Evolutionary conservation across 1,140 invertebrate species (phyloP).

Genomic region (Pentalonia nigronervosa): DNA sequence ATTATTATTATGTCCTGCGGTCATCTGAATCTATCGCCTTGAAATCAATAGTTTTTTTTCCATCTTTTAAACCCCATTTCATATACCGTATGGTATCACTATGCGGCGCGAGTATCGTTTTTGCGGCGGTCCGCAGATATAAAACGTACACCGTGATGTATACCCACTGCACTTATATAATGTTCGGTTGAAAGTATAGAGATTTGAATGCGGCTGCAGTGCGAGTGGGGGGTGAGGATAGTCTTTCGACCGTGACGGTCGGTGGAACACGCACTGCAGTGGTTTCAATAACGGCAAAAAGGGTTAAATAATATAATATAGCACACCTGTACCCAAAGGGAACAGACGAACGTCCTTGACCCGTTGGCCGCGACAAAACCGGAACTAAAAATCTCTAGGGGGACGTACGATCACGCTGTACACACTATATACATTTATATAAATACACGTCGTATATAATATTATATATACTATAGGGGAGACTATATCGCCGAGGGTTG

Average conservation of each 20-base stretch:
- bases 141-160: not conserved
- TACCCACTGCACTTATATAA: too few relatives aligned
- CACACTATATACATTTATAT: not conserved
- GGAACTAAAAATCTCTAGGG: conserved; percentile 47
- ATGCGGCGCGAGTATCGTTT: not conserved
- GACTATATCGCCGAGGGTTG: conserved; percentile 15
- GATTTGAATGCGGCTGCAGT: not conserved
- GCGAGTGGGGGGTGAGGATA: not conserved
- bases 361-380: not conserved
- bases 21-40: not conserved
- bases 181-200: not conserved
- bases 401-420: too few relatives aligned
- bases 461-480: not conserved
- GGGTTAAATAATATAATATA: conserved; percentile 36
- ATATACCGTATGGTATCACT: not conserved
- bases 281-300: conserved; percentile 1
- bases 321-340: conserved; percentile 5
- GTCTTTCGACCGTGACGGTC: not conserved
- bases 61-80: not conserved
- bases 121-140: not conserved
- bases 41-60: not conserved
- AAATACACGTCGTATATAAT: too few relatives aligned
- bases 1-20: not conserved
- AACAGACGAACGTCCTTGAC: conserved; percentile 49
- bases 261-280: too few relatives aligned